Conservation (phyloP, 2,888 invertebrate genomes). For the Synergus japonicus region DNA sequence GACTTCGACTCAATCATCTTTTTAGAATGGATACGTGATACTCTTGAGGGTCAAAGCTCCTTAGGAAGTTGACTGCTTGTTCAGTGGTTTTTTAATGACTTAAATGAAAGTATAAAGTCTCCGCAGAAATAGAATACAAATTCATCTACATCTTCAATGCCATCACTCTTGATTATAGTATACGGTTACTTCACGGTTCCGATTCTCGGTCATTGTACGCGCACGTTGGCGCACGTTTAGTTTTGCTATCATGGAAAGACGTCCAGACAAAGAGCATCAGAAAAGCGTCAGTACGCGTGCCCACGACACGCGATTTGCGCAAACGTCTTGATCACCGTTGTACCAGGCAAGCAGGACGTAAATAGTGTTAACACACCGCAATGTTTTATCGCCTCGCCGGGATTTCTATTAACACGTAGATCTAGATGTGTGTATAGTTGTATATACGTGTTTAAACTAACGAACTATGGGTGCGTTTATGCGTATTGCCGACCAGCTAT, state of each 20-base stretch:
- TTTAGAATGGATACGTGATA: no score
- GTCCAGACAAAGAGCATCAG: conserved; percentile 11
- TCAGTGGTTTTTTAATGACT: no score
- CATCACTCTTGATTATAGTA: conserved; percentile 13
- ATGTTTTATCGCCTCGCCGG: conserved; percentile 2
- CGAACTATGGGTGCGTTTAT: conserved; percentile 45
- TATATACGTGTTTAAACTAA: conserved; percentile 1
- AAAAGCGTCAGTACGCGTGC: conserved; percentile 51
- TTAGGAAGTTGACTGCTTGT: background rate
- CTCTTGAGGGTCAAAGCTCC: no score
- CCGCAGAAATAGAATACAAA: background rate
- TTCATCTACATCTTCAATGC: background rate
- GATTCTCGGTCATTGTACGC: conserved; percentile 28
- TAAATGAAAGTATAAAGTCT: background rate
- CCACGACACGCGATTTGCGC: conserved; percentile 70
- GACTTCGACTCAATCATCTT: no score
- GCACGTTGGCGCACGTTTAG: background rate
- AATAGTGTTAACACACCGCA: conserved; percentile 22
- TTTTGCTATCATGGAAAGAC: conserved; percentile 21
- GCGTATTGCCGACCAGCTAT: background rate
- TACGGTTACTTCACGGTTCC: conserved; percentile 24
- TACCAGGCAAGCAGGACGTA: conserved; percentile 69
- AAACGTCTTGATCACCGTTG: conserved; percentile 72
- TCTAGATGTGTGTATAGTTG: conserved; percentile 1
- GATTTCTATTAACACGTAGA: conserved; percentile 28